These are phyloP conservation scores for Callochromis pleurospilus DNA, from an alignment of 2,113 vertebrate species.

Conservation along the genomic window DNA sequence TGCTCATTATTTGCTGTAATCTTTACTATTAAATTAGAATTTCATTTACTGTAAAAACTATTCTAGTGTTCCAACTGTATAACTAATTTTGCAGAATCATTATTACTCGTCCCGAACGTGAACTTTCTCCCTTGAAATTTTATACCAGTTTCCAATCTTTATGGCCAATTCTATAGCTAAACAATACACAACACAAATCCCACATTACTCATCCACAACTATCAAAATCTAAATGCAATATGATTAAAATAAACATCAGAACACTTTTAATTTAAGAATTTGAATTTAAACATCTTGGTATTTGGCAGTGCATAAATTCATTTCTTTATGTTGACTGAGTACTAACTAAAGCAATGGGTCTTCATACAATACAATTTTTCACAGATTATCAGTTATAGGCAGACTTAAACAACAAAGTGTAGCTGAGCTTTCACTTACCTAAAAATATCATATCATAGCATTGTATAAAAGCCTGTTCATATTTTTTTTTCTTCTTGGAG, in stretches of 20 bases:
- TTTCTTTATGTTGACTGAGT: neutral
- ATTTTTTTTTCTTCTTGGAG: neutral
- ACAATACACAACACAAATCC: neutral
- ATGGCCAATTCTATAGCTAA: neutral
- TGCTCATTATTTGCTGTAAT: neutral
- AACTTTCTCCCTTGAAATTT: neutral
- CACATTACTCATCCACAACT: neutral
- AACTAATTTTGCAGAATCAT: neutral
- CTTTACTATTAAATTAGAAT: neutral
- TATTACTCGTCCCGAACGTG: neutral
- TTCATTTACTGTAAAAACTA: neutral
- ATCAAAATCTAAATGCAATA: neutral
- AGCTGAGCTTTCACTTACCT: neutral
- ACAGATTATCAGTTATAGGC: neutral
- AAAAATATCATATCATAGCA: neutral
- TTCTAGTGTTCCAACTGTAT: neutral
- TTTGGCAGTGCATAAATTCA: neutral
- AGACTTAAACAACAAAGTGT: rapidly evolving
- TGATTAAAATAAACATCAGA: neutral
- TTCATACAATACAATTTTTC: neutral
- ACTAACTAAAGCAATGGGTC: neutral
- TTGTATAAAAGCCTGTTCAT: neutral
- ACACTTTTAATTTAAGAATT: neutral
- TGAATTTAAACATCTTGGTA: neutral
- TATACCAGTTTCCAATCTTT: neutral